Conservation (phyloP, 53 echinoderm and acorn worm species). For the Henricia sp. region DNA sequence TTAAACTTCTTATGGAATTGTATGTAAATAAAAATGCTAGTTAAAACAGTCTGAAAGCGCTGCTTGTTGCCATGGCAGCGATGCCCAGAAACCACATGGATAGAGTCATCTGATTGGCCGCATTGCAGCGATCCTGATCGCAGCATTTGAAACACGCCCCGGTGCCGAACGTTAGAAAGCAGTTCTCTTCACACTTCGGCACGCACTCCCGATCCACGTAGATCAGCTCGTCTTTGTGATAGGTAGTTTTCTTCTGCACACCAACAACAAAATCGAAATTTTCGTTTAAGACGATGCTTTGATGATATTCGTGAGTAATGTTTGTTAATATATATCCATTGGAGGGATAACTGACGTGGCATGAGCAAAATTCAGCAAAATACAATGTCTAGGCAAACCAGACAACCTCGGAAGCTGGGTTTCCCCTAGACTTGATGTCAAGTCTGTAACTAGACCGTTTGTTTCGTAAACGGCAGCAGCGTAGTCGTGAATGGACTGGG, state of each 20-base stretch:
- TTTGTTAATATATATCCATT: too few relatives aligned
- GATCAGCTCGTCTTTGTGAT: conserved; percentile 77
- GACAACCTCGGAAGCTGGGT: too few relatives aligned
- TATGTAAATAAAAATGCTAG: background rate
- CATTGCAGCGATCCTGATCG: conserved; percentile 70
- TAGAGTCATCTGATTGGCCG: conserved; percentile 17
- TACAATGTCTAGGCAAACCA: too few relatives aligned
- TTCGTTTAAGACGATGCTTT: background rate
- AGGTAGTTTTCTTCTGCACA: conserved; percentile 70
- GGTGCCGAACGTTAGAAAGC: conserved; percentile 71
- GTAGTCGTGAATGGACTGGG: too few relatives aligned
- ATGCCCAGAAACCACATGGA: conserved; percentile 10
- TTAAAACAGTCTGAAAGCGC: background rate
- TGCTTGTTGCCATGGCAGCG: conserved; percentile 7
- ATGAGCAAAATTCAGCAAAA: too few relatives aligned
- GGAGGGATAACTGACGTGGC: too few relatives aligned
- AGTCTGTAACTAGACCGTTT: too few relatives aligned
- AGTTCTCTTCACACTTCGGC: conserved; percentile 69
- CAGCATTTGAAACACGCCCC: conserved; percentile 86
- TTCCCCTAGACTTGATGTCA: too few relatives aligned
- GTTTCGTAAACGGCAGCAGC: too few relatives aligned
- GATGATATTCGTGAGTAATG: too few relatives aligned
- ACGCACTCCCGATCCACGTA: conserved; percentile 74
- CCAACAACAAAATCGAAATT: background rate
- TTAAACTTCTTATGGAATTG: background rate